Base-by-base conservation (phyloP, 2,797 vertebrate species). In the Microhierax caerulescens region DNA sequence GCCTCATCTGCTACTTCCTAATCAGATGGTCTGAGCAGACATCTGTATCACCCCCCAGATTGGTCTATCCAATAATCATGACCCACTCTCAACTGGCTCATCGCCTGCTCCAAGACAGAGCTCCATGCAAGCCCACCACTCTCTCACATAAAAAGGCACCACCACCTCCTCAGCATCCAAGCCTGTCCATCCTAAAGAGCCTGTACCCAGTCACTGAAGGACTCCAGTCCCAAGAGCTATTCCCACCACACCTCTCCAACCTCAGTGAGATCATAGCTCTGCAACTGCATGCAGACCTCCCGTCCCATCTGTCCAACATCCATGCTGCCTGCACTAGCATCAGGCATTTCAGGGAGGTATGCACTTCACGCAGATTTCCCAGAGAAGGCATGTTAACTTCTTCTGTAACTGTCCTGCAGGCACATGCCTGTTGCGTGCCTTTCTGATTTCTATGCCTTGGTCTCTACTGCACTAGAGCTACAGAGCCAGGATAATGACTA, bases 371-470 rank as follows among this genome's bases (percentile, higher is more conserved):
- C 0, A 16, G 10, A 17, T 7, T 34, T 81, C 57, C 45, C 74
- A 85, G 15, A 1, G 15, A 11, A 64, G 25, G 9, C 7, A 30
- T 0, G 1, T 69, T 20, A 60, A 3, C 56, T 25, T 45, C 22
- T n/a, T 69, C 19, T 22, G 15, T 7, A 43, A 15, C 30, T 34
- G 24, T 3, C 22, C 65, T 48, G 63, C 41, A 85, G 68, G 18
- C 24, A 81, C n/a, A 9, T 1, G 2, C 25, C 60, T 36, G 5
- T 3, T 25, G 10, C 1, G 0, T 23, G 17, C 34, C 27, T 30
- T 30, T 34, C 45, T 2, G 1, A 1, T 13, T 41, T 30, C n/a
- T 30, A 0, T 16, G 28, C 10, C 28, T 69, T 45, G 16, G 13
- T 28, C 73, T 45, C 54, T 11, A 2, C 19, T 28, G 16, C 15